Evolutionary conservation across 2,113 vertebrate species (phyloP).

Genomic region (Platysternon megacephalum): DNA sequence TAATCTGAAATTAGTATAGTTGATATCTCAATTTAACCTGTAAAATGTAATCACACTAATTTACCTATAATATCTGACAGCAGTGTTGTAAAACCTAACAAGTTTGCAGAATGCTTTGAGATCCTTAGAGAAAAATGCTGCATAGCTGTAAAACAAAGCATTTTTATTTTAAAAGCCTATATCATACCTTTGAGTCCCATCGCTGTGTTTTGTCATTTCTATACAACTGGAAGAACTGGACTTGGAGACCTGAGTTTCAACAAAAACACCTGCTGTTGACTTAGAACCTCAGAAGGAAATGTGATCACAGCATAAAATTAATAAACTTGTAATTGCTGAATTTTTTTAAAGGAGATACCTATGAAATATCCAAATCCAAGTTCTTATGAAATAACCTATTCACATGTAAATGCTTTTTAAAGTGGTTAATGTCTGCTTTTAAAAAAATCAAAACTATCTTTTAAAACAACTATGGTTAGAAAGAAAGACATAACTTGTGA

Average conservation of each 20-base stretch:
- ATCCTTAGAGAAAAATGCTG: background rate
- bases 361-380: conserved; percentile 54
- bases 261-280: background rate
- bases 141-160: background rate
- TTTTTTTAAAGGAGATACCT: conserved; percentile 79
- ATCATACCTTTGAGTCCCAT: background rate
- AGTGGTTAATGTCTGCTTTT: conserved; percentile 66
- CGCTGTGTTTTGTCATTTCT: conserved; percentile 37
- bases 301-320: conserved; percentile 30
- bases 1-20: background rate
- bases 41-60: accelerated
- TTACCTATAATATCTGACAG: background rate
- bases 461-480: conserved; percentile 74
- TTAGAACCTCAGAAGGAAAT: background rate
- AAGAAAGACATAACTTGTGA: conserved; percentile 80
- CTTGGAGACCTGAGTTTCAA: background rate
- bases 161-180: background rate
- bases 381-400: conserved; percentile 68
- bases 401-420: conserved; percentile 74
- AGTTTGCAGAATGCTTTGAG: accelerated
- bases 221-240: background rate
- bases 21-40: background rate
- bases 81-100: background rate
- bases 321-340: conserved; percentile 75
- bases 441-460: conserved; percentile 55